Conservation (phyloP, 2,113 vertebrate genomes). For the Orycteropus afer region DNA sequence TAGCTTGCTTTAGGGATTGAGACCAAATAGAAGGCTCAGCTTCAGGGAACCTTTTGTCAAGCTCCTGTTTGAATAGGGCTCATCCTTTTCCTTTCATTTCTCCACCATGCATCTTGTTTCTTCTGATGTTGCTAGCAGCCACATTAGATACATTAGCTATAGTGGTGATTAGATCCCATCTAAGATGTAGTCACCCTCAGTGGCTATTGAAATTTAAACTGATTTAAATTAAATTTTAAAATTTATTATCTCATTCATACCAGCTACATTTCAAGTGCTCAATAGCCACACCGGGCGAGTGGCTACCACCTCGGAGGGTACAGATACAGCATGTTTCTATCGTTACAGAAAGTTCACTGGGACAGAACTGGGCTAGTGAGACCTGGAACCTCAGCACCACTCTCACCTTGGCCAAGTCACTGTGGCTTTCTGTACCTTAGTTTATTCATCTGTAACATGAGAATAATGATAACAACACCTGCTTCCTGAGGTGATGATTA, state of each 20-base stretch:
- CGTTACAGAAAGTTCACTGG: not conserved
- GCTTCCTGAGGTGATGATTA: not conserved
- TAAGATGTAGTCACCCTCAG: not conserved
- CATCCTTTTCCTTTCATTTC: not conserved
- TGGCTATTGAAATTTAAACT: not conserved
- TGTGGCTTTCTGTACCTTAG: not conserved
- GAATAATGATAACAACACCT: not conserved
- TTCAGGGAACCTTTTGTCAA: not conserved
- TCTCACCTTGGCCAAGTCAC: not conserved
- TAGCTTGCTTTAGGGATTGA: slow-evolving; percentile 26
- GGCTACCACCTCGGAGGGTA: not conserved
- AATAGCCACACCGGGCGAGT: not conserved
- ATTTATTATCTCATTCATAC: not conserved
- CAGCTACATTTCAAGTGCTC: not conserved
- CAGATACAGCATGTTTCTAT: not conserved
- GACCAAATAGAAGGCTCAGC: slow-evolving; percentile 32
- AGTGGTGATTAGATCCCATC: not conserved
- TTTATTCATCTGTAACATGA: not conserved
- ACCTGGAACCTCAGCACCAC: not conserved
- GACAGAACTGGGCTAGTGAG: not conserved
- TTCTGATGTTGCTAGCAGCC: not conserved
- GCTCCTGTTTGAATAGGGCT: not conserved
- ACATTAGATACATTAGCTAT: not conserved
- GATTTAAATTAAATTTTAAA: not conserved
- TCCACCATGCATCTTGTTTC: not conserved